Evolutionary conservation across 2,797 vertebrate genomes (phyloP).

Genomic region (Antennarius maculatus): DNA sequence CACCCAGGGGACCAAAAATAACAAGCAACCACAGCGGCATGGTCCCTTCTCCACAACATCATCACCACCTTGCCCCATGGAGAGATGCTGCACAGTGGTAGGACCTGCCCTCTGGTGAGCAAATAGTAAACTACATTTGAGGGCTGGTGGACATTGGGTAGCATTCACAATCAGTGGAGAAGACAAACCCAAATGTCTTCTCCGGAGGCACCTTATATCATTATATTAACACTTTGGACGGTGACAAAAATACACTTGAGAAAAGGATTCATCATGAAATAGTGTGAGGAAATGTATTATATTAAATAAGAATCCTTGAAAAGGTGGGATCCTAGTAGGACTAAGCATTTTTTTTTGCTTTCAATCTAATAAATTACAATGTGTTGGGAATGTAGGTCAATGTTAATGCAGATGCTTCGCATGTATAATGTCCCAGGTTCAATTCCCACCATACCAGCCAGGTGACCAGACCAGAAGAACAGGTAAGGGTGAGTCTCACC

Average conservation of each 20-base stretch:
- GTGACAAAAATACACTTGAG: conserved; percentile 74
- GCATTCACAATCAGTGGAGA: conserved; percentile 58
- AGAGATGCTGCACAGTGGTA: conserved; percentile 32
- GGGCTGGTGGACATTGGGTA: conserved; percentile 33
- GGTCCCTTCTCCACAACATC: conserved; percentile 33
- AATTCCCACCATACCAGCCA: background rate
- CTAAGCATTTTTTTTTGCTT: conserved; percentile 29
- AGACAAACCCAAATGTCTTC: conserved; percentile 63
- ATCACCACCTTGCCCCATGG: background rate
- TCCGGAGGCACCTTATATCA: conserved; percentile 67
- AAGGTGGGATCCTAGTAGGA: conserved; percentile 6
- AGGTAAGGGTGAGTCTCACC: conserved; percentile 50
- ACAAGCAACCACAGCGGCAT: conserved; percentile 57
- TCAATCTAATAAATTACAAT: conserved; percentile 12
- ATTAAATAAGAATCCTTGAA: conserved; percentile 30
- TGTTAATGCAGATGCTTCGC: too few relatives aligned
- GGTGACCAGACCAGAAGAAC: conserved; percentile 56
- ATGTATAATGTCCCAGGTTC: too few relatives aligned
- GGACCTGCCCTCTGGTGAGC: conserved; percentile 78
- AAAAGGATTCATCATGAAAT: conserved; percentile 69
- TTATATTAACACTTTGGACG: conserved; percentile 78
- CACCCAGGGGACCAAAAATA: conserved; percentile 68
- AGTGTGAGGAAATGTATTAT: conserved; percentile 43
- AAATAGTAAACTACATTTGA: conserved; percentile 34
- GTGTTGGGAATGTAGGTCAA: background rate